phyloP scores from a whole-genome alignment of 2,888 invertebrate genomes.

The Flexamia atlantica region DNA sequence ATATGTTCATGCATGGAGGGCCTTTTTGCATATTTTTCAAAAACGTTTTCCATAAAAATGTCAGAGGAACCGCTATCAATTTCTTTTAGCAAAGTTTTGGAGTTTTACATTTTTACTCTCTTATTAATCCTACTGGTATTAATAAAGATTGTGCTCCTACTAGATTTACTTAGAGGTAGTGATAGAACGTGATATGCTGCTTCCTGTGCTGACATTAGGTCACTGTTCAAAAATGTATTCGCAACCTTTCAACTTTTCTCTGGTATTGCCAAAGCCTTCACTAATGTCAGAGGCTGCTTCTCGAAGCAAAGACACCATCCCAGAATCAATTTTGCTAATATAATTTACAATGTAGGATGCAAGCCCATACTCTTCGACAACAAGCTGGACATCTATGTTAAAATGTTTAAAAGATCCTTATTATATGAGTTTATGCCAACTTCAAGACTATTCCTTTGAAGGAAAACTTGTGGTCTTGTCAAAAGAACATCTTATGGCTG shows the following conservation, averaged over 20 bases:
- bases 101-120: constrained; percentile 7
- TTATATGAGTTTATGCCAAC: constrained; percentile 36
- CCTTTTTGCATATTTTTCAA: constrained; percentile 36
- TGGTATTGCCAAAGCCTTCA: constrained; percentile 16
- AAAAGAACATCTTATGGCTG: too few species aligned
- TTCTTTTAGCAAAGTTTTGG: constrained; percentile 7
- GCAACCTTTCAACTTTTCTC: constrained; percentile 25
- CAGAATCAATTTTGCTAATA: constrained; percentile 35
- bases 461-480: constrained; percentile 27
- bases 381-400: constrained; percentile 30
- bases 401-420: neutral
- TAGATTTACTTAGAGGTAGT: constrained; percentile 20
- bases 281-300: constrained; percentile 22
- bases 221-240: neutral
- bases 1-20: neutral
- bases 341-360: constrained; percentile 33
- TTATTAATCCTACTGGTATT: constrained; percentile 30
- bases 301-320: neutral
- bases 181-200: constrained; percentile 10
- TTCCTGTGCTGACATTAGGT: constrained; percentile 19
- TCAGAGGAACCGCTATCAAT: constrained; percentile 5
- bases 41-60: constrained; percentile 12
- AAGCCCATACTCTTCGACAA: constrained; percentile 23
- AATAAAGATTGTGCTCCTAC: neutral
- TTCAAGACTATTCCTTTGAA: constrained; percentile 36